Evolutionary conservation across 1,140 invertebrate genomes (phyloP).

Genomic region (Solenopsis fugax): DNA sequence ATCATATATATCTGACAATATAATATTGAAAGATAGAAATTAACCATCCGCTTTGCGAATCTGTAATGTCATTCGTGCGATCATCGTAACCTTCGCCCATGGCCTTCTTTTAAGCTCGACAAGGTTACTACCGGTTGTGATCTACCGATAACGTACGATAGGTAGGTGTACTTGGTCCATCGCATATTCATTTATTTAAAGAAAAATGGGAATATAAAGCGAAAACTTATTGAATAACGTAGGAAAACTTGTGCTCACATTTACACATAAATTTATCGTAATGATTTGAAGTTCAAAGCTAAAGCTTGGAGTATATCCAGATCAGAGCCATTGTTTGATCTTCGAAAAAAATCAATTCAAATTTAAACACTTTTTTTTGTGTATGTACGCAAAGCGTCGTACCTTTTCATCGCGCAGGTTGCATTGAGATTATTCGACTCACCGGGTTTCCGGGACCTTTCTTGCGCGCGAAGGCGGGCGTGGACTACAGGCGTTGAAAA

Average conservation of each 20-base stretch:
- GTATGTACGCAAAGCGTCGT: not conserved
- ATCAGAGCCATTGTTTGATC: not conserved
- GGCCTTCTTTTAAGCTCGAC: constrained; percentile 43
- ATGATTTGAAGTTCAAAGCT: not conserved
- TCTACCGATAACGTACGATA: constrained; percentile 10
- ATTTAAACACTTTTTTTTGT: not conserved
- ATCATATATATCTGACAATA: not conserved
- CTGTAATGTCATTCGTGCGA: constrained; percentile 38
- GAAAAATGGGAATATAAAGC: not conserved
- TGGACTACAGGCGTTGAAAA: constrained; percentile 68
- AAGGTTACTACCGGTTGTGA: constrained; percentile 14
- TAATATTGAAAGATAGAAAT: constrained; percentile 1
- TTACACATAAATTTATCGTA: constrained; percentile 24
- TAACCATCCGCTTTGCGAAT: not conserved
- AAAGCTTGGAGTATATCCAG: not conserved
- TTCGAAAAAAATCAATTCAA: not conserved
- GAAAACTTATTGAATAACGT: not conserved
- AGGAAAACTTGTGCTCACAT: not conserved
- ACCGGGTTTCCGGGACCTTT: constrained; percentile 16
- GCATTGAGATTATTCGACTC: not conserved
- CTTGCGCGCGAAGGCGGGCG: constrained; percentile 59
- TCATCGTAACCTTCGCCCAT: constrained; percentile 39
- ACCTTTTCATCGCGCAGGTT: not conserved
- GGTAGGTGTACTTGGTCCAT: not conserved
- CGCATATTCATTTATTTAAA: not conserved